A percentile compares a stretch with the other conserved stretches of the same genome.
phyloP scores from a whole-genome alignment of 2,113 vertebrate genomes.

The Spheniscus mendiculus region DNA sequence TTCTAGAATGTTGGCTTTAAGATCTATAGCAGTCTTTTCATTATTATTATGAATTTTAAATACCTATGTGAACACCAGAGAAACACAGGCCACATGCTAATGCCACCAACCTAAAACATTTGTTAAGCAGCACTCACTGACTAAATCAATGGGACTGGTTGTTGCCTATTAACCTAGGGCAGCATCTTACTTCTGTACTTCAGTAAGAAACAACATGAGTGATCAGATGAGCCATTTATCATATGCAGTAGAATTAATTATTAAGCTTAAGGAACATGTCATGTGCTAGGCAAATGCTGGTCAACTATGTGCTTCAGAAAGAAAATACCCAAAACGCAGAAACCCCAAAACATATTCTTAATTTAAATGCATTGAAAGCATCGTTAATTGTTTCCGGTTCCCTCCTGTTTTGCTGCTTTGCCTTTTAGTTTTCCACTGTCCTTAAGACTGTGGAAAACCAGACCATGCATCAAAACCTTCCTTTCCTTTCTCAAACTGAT shows the following conservation, averaged over 20 bases:
- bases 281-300: conserved; percentile 16
- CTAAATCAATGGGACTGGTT: conserved; percentile 11
- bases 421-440: not conserved
- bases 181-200: conserved; percentile 15
- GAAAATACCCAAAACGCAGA: not conserved
- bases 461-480: conserved; percentile 1
- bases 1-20: no score
- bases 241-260: conserved; percentile 27
- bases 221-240: conserved; percentile 61
- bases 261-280: not conserved
- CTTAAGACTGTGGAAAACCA: not conserved
- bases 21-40: no score
- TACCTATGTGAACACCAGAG: not conserved
- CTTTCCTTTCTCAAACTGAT: not conserved
- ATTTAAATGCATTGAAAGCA: not conserved
- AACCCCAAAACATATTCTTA: not conserved
- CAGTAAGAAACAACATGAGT: conserved; percentile 44
- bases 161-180: conserved; percentile 31
- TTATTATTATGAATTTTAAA: no score
- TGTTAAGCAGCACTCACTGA: conserved; percentile 2
- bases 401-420: not conserved
- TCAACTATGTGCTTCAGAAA: not conserved
- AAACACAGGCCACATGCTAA: not conserved
- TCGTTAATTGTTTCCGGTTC: not conserved
- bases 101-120: not conserved